A percentile compares a stretch with the other conserved stretches of the same genome.
phyloP scores from a whole-genome alignment of 2,113 vertebrate species.

The Thomomys bottae region DNA sequence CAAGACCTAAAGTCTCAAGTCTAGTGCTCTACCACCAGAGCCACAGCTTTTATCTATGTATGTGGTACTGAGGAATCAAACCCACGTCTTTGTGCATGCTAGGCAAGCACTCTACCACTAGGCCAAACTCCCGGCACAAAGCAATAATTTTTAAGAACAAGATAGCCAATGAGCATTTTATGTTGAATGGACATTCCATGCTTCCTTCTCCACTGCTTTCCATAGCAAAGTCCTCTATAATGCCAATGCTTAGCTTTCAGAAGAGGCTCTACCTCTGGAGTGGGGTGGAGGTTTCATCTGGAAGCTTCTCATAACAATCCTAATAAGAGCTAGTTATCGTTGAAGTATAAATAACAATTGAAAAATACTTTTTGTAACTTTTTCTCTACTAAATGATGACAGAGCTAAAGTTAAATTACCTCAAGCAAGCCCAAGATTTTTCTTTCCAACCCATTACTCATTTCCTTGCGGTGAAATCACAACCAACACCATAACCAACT shows the following conservation, averaged over 20 bases:
- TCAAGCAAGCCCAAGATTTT: neutral
- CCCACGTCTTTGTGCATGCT: too few species aligned
- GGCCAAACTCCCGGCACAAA: too few species aligned
- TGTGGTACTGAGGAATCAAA: too few species aligned
- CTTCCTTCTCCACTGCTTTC: neutral
- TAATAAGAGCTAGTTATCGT: neutral
- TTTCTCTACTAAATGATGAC: constrained; percentile 36
- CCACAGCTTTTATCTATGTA: too few species aligned
- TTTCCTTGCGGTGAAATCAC: constrained; percentile 1
- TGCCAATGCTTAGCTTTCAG: neutral
- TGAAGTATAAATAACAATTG: neutral
- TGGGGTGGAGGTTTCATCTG: neutral
- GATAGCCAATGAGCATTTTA: constrained; percentile 45
- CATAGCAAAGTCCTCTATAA: neutral
- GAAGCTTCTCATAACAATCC: neutral
- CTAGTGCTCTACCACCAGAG: too few species aligned
- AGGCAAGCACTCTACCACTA: too few species aligned
- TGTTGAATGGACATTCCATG: neutral
- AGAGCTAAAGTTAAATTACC: neutral
- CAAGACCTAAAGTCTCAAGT: too few species aligned
- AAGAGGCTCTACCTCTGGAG: neutral
- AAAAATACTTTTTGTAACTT: neutral
- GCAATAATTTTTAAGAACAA: constrained; percentile 65
- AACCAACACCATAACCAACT: neutral
- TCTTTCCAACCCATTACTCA: constrained; percentile 37